Evolutionary conservation across 1,140 invertebrate genomes (phyloP), one percentile per base, ranked within the genome.

Genomic region (Mylabris phalerata): DNA sequence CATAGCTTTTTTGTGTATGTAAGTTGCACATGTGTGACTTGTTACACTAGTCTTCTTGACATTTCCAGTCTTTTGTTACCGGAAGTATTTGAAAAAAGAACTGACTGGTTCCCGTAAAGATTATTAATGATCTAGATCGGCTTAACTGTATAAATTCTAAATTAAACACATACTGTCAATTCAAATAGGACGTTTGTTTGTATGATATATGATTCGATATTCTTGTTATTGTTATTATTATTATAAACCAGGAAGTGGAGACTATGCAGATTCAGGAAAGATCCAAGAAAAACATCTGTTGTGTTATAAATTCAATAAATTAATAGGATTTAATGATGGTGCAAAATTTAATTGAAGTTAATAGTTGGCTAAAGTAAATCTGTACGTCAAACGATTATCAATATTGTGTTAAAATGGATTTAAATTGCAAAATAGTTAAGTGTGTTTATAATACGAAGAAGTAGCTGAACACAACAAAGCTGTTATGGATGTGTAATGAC

Each of bases 51-150:
- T 40, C 55, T 49, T 19, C 39, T 49, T 64, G 61, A 61, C 61
- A 49, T 47, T 6, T 38, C 9, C 3, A 6, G 10, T 42, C 63
- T 59, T 57, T 62, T 65, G 63, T 65, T 62, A 65, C 61, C 63
- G 61, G 63, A 65, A 63, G 61, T 63, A 63, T 62, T 62, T 62
- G 43, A 56, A 50, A 51, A 51, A 45, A 55, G 45, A 54, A 38
- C 11, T 55, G 63, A 63, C 56, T 65, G 45, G 25, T 3, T 50
- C 44, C 25, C 46, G 57, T 63, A 65, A 65, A 58, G 61, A 59
- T 65, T 65, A 65, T 65, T 65, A 65, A 65, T 65, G 63, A 65
- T 65, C 45, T 57, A 55, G 63, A 65, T 65, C 60, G 51, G 51
- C 50, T 62, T 59, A 55, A 44, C 50, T 61, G 32, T 32, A 32